Evolutionary conservation across 2,888 invertebrate species (phyloP).

Genomic region (Apamea crenata): DNA sequence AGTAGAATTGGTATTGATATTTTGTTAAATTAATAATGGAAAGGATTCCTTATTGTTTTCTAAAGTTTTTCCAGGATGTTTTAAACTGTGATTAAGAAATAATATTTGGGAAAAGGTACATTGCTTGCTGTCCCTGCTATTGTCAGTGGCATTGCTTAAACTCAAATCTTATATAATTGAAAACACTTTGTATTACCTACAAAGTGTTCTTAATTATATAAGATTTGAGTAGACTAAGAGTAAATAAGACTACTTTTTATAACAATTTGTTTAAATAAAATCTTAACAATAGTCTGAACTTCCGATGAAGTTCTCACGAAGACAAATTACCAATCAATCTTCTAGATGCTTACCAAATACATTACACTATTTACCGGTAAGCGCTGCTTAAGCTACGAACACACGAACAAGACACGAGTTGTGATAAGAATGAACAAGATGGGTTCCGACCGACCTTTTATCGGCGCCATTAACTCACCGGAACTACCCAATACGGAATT

Average conservation of each 20-base stretch:
- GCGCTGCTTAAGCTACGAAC: conserved; percentile 33
- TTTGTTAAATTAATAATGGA: no score
- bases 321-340: not conserved
- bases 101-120: not conserved
- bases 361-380: conserved; percentile 3
- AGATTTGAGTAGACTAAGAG: no score
- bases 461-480: conserved; percentile 78
- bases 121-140: not conserved
- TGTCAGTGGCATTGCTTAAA: not conserved
- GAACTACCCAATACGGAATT: conserved; percentile 65
- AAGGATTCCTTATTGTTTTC: no score
- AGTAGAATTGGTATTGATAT: no score
- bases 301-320: not conserved
- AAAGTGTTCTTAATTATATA: no score
- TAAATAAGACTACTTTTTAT: not conserved
- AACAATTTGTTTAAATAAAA: not conserved
- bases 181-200: not conserved
- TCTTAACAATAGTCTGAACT: not conserved
- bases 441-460: conserved; percentile 80
- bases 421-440: conserved; percentile 78
- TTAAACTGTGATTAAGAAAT: not conserved
- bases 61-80: not conserved
- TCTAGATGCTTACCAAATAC: not conserved
- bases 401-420: conserved; percentile 55
- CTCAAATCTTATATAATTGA: not conserved